These are phyloP conservation scores for Taurulus bubalis DNA, from an alignment of 2,113 vertebrate genomes.

Conservation along the genomic window DNA sequence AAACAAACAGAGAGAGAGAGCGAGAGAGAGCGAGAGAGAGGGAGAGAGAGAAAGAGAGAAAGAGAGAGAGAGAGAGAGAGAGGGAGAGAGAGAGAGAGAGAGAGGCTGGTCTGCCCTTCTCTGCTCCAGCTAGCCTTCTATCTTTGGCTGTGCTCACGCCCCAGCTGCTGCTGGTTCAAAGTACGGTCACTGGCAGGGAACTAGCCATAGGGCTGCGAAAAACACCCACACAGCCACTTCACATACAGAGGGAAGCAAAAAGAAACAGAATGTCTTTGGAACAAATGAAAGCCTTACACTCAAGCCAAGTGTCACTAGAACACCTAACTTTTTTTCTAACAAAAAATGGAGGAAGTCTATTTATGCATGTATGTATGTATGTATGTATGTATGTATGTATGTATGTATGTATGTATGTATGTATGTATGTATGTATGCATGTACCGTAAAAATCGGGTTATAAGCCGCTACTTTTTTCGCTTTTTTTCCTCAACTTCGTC, in stretches of 20 bases:
- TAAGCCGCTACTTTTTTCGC: too few species aligned
- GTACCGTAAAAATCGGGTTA: too few species aligned
- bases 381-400: background rate
- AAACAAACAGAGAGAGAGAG: conserved; percentile 14
- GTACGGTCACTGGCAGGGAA: conserved; percentile 85
- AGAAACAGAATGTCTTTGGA: conserved; percentile 77
- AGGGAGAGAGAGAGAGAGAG: conserved; percentile 38
- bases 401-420: background rate
- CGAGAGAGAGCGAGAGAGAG: conserved; percentile 26
- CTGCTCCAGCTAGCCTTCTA: conserved; percentile 68
- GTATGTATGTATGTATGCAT: too few species aligned
- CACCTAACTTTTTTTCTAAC: background rate
- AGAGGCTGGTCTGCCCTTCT: conserved; percentile 27
- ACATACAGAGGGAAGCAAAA: conserved; percentile 56
- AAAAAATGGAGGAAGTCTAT: background rate
- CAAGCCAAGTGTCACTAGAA: conserved; percentile 25
- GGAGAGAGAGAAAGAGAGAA: conserved; percentile 20
- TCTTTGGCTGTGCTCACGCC: conserved; percentile 79
- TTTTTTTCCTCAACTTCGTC: too few species aligned
- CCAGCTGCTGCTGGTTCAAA: conserved; percentile 86
- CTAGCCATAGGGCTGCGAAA: conserved; percentile 72
- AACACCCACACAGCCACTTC: conserved; percentile 72
- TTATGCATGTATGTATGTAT: background rate
- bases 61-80: conserved; percentile 29
- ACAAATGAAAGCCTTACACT: conserved; percentile 40